phyloP scores from a whole-genome alignment of 2,113 vertebrate genomes.

The Oreochromis spilurus region DNA sequence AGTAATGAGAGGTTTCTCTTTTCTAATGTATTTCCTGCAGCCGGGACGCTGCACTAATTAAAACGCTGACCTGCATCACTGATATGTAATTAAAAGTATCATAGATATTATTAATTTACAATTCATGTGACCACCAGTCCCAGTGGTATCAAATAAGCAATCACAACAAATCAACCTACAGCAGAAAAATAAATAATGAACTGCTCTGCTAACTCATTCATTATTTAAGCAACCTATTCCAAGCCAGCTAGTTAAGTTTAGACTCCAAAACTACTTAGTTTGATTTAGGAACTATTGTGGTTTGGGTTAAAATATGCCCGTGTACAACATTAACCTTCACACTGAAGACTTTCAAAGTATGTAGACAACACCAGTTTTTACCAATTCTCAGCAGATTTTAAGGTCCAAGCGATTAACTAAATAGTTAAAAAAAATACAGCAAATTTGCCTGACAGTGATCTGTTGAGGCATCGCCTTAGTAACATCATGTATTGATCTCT shows the following conservation, averaged over 20 bases:
- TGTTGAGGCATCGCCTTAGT: neutral
- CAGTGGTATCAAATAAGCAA: neutral
- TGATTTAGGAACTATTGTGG: neutral
- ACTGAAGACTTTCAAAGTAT: accelerated
- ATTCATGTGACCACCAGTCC: neutral
- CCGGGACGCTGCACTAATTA: accelerated
- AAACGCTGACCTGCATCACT: neutral
- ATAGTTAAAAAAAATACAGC: neutral
- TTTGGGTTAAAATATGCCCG: neutral
- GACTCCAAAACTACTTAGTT: neutral
- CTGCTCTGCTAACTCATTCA: neutral
- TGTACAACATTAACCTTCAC: neutral
- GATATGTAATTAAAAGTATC: neutral
- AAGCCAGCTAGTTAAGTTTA: neutral
- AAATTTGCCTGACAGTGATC: neutral
- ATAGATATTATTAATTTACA: neutral
- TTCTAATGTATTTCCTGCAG: neutral
- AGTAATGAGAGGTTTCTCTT: neutral
- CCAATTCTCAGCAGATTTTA: neutral
- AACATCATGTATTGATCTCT: neutral
- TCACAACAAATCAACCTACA: neutral
- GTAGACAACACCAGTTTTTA: neutral
- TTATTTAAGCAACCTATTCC: neutral
- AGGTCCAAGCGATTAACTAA: accelerated
- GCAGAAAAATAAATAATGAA: accelerated